Evolutionary conservation across 2,113 vertebrate genomes (phyloP).

Genomic region (chimpanzee (Pan troglodytes)): NHGRI_mPanTro3-v2.1_pri NC_072403.2:16929501-16930000

Average conservation of each 20-base stretch:
- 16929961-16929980: not conserved
- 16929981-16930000: not conserved
- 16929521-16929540: not conserved
- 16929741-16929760: not conserved
- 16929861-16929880: rapidly evolving
- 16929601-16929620: not conserved
- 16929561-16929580: not conserved
- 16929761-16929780: not conserved
- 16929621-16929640: not conserved
- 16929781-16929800: not conserved
- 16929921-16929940: not conserved
- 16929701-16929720: not conserved
- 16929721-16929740: not conserved
- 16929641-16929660: not conserved
- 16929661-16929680: not conserved
- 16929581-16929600: not conserved
- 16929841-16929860: rapidly evolving
- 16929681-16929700: not conserved
- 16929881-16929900: no score
- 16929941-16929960: not conserved
- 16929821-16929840: not conserved
- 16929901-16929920: not conserved
- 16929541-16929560: not conserved
- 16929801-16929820: not conserved
- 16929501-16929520: not conserved